Percentiles rank a stretch among this genome's conserved stretches.
Conservation (phyloP, 2,888 invertebrate genomes). For the Cantharis rustica region DNA sequence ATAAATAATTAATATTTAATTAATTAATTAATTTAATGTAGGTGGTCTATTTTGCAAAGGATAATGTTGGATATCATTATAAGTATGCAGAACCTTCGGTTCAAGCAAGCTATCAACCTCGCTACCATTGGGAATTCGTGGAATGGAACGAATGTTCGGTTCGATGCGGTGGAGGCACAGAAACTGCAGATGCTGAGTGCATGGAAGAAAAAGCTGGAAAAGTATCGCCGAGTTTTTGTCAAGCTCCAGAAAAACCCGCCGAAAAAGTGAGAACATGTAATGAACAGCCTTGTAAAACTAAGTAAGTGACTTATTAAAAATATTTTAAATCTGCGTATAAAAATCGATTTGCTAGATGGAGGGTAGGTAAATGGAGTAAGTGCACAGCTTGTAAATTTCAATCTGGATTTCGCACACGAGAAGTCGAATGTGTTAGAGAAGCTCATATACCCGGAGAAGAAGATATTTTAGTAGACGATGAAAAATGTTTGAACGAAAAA, state of each 20-base stretch:
- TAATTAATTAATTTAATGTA: constrained; percentile 23
- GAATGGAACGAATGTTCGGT: constrained; percentile 67
- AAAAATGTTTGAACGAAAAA: constrained; percentile 45
- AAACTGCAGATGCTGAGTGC: constrained; percentile 61
- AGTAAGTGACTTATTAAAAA: constrained; percentile 46
- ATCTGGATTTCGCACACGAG: constrained; percentile 55
- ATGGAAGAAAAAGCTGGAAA: constrained; percentile 66
- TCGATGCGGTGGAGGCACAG: constrained; percentile 66
- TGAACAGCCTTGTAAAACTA: constrained; percentile 57
- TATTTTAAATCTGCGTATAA: constrained; percentile 9
- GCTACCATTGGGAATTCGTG: constrained; percentile 66
- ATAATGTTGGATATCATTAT: constrained; percentile 65
- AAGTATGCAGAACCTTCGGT: constrained; percentile 64
- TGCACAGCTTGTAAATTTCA: constrained; percentile 62
- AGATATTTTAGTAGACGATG: constrained; percentile 54
- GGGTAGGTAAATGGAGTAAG: constrained; percentile 66
- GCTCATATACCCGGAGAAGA: constrained; percentile 55
- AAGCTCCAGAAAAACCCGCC: constrained; percentile 54
- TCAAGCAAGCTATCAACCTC: constrained; percentile 60
- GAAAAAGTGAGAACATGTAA: constrained; percentile 56
- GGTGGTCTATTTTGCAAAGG: constrained; percentile 53
- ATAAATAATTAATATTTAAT: not conserved
- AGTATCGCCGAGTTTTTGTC: constrained; percentile 63
- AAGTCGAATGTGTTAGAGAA: constrained; percentile 59
- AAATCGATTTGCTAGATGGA: constrained; percentile 59